phyloP scores from a whole-genome alignment of 2,797 vertebrate genomes.

The Trachurus trachurus region DNA sequence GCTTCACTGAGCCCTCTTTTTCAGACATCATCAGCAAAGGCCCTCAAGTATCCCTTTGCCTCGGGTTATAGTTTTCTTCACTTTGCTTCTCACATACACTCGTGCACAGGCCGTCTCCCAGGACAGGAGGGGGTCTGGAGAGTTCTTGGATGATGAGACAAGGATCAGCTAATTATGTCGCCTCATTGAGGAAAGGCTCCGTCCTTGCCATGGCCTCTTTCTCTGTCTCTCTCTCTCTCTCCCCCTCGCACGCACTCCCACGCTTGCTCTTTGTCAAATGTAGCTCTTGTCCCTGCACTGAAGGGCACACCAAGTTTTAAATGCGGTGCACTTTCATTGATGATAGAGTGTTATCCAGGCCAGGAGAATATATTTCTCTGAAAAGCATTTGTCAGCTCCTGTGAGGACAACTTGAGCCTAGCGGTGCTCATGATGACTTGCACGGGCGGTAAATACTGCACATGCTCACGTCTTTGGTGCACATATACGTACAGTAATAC shows the following conservation, averaged over 20 bases:
- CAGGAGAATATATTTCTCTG: constrained; percentile 50
- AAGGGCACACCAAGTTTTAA: constrained; percentile 56
- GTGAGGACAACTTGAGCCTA: constrained; percentile 61
- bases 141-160: constrained; percentile 62
- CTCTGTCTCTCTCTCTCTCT: background rate
- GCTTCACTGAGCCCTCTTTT: background rate
- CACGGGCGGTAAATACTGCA: constrained; percentile 57
- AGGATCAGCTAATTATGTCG: constrained; percentile 61
- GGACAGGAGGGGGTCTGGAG: constrained; percentile 43
- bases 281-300: constrained; percentile 23
- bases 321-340: constrained; percentile 33
- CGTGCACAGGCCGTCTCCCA: constrained; percentile 23
- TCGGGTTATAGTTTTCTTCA: constrained; percentile 22
- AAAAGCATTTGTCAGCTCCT: constrained; percentile 58
- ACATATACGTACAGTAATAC: constrained; percentile 3
- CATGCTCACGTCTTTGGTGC: constrained; percentile 48
- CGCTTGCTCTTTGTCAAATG: constrained; percentile 35
- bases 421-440: constrained; percentile 37
- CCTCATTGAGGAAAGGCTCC: constrained; percentile 42
- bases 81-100: constrained; percentile 20
- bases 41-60: constrained; percentile 7
- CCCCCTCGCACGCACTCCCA: constrained; percentile 2
- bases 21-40: constrained; percentile 18
- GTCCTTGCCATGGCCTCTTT: constrained; percentile 42
- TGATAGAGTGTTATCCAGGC: constrained; percentile 47